Evolutionary conservation across 2,113 vertebrate genomes (phyloP).

Genomic region (Rattus rattus): DNA sequence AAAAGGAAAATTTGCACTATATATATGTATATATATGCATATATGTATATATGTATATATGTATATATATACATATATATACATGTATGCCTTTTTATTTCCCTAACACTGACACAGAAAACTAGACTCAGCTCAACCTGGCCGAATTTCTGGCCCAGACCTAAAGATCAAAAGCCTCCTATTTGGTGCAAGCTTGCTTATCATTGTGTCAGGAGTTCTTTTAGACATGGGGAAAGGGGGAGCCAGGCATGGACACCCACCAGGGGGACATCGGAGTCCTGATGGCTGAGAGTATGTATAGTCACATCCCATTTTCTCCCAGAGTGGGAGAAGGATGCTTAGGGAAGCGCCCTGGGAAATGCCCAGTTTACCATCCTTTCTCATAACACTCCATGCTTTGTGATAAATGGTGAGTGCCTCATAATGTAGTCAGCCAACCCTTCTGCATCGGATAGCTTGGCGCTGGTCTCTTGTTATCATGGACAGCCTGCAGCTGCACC

Average conservation of each 20-base stretch:
- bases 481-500: neutral
- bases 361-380: neutral
- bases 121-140: neutral
- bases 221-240: neutral
- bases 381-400: neutral
- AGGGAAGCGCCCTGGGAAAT: neutral
- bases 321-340: neutral
- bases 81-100: no score
- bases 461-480: neutral
- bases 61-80: no score
- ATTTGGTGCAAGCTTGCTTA: neutral
- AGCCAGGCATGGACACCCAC: neutral
- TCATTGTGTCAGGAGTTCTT: neutral
- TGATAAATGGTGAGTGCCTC: neutral
- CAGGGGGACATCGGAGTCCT: neutral
- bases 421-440: neutral
- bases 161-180: slow-evolving; percentile 22
- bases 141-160: neutral
- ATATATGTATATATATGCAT: neutral
- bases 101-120: neutral
- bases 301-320: neutral
- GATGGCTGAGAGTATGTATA: no score
- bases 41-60: no score
- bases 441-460: neutral
- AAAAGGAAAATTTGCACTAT: neutral